Percentiles rank a stretch among this genome's conserved stretches.
Conservation (phyloP, 2,797 vertebrate species). For the Lacerta bilineata region DNA sequence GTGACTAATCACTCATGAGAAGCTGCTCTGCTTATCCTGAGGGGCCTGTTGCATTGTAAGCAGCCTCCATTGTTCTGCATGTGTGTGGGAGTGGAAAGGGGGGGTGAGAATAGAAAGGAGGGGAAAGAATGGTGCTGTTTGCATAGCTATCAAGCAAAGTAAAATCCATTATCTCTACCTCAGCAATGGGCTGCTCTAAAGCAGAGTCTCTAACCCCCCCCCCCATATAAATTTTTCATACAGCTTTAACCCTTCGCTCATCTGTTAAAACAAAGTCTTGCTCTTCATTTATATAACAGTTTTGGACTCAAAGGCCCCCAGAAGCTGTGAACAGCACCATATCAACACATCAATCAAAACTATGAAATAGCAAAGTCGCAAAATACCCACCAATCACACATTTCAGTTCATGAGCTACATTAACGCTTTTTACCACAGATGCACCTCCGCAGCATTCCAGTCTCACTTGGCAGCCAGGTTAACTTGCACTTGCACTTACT, state of each 20-base stretch:
- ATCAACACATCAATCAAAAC: too few relatives aligned
- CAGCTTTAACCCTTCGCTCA: neutral
- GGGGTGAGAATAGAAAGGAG: neutral
- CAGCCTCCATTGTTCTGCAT: conserved; percentile 30
- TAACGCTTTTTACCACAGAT: too few relatives aligned
- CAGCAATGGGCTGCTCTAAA: conserved; percentile 20
- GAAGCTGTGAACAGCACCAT: neutral
- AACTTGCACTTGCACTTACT: too few relatives aligned
- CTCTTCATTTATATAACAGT: neutral
- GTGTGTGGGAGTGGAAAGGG: neutral
- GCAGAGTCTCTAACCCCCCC: neutral
- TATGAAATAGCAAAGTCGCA: too few relatives aligned
- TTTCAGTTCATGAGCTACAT: too few relatives aligned
- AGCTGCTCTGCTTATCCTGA: conserved; percentile 16
- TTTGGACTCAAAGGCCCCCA: too few relatives aligned
- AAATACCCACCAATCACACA: too few relatives aligned
- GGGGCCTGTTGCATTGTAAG: conserved; percentile 23
- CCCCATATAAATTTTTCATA: neutral
- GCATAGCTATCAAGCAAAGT: conserved; percentile 13
- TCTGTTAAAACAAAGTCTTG: neutral
- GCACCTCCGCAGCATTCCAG: too few relatives aligned
- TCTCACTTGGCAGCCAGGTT: too few relatives aligned
- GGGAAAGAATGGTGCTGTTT: neutral
- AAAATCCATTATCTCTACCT: neutral
- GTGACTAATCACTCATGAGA: conserved; percentile 16